Evolutionary conservation across 2,797 vertebrate genomes (phyloP).

Genomic region (Scleropages formosus): DNA sequence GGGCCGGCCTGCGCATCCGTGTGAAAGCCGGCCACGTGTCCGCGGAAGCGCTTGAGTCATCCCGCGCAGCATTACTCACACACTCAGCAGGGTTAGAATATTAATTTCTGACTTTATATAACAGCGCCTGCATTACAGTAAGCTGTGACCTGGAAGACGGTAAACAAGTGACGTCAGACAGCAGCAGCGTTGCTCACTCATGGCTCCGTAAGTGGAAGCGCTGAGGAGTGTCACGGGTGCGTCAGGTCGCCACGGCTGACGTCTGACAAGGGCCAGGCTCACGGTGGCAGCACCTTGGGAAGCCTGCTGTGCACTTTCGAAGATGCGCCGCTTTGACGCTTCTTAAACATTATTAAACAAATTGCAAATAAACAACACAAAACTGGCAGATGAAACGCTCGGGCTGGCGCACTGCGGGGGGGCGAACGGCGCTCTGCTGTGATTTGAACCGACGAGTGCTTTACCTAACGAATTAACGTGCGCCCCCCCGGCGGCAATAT

Average conservation of each 20-base stretch:
- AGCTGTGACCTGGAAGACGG: conserved; percentile 57
- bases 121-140: conserved; percentile 33
- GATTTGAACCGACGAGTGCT: neutral
- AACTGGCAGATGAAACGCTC: neutral
- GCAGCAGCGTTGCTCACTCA: conserved; percentile 56
- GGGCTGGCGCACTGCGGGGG: neutral
- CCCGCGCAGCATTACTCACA: conserved; percentile 13
- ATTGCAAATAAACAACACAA: neutral
- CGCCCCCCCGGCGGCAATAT: neutral
- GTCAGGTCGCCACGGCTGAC: conserved; percentile 18
- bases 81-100: neutral
- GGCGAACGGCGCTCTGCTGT: neutral
- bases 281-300: neutral
- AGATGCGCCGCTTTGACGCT: conserved; percentile 5
- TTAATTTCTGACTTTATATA: conserved; percentile 6
- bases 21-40: neutral
- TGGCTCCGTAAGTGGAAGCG: conserved; percentile 43
- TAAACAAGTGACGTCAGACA: conserved; percentile 73
- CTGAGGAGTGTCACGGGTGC: neutral
- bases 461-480: neutral
- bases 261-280: neutral
- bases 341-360: neutral
- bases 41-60: conserved; percentile 15
- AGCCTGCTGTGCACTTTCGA: neutral
- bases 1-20: neutral